phyloP scores from a whole-genome alignment of 2,888 invertebrate genomes.

The Cephalotes varians region DNA sequence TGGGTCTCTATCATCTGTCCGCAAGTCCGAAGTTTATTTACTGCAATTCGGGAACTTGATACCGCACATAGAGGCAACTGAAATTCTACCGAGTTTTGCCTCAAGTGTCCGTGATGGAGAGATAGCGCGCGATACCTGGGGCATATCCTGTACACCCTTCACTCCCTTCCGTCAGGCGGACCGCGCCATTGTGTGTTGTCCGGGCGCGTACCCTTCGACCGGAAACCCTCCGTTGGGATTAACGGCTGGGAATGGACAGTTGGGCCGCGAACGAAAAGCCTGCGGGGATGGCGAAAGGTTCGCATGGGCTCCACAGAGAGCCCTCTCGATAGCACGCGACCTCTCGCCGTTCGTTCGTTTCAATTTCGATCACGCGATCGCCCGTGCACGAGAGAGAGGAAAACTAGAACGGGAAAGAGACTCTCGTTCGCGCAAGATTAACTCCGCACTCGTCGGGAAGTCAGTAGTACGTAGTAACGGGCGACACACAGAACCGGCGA shows the following conservation, averaged over 20 bases:
- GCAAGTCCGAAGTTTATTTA: background rate
- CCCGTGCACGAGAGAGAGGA: background rate
- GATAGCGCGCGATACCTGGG: slow-evolving; percentile 43
- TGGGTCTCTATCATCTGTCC: background rate
- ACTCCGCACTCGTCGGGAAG: slow-evolving; percentile 21
- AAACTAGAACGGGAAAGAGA: background rate
- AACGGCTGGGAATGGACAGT: slow-evolving; percentile 80
- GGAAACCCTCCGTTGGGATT: slow-evolving; percentile 80
- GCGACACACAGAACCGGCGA: background rate
- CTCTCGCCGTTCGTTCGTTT: slow-evolving; percentile 56
- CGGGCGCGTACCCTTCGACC: slow-evolving; percentile 62
- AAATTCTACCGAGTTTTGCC: slow-evolving; percentile 30
- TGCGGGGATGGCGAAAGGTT: slow-evolving; percentile 58
- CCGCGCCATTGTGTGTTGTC: slow-evolving; percentile 22
- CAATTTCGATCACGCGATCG: slow-evolving; percentile 58
- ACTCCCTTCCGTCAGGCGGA: background rate
- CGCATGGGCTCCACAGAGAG: slow-evolving; percentile 20
- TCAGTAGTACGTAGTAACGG: background rate
- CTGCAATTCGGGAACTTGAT: background rate
- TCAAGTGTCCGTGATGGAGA: slow-evolving; percentile 48
- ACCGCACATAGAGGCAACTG: background rate
- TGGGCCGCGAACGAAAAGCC: slow-evolving; percentile 64
- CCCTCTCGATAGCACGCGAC: slow-evolving; percentile 57
- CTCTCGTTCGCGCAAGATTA: slow-evolving; percentile 41
- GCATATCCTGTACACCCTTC: slow-evolving; percentile 11